Base-by-base conservation (phyloP, 2,113 vertebrate species). In the Mugil cephalus region DNA sequence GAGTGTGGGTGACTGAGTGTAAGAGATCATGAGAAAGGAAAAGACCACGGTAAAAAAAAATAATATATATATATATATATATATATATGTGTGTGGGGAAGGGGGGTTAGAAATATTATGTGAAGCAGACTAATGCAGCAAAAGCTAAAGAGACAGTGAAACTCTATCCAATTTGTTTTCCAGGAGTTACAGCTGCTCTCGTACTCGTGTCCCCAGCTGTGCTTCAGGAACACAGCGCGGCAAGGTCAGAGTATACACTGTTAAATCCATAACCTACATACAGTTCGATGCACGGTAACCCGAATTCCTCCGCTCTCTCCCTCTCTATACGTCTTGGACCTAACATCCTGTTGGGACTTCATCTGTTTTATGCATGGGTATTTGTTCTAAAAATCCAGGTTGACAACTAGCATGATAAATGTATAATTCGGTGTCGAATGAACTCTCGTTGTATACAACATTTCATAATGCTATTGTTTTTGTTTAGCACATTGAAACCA, bases 391-490 rank as follows among this genome's bases (percentile, higher is more conserved):
- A 17, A 2, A 64, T 13, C 19, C 42, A 55, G 11, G 34, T 17
- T 42, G 64, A 76, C 52, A 48, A 24, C 17, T 1, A 10, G 15
- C 13, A 62, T 53, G 42, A 71, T 66, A 65, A 79, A 82, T 65
- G 17, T 52, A 30, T 77, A 69, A 85, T 79, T 75, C 67, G 74
- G 19, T 47, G 56, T 67, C 78, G 59, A 61, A 74, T 39, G 47
- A 83, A 69, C 51, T 55, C 72, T 62, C 48, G 69, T 13, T 45
- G 30, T 74, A 63, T 45, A 50, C 56, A 69, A 60, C 43, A 1
- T 64, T 87, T 75, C 46, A 64, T 68, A 55, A 71, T 24, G 64
- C 54, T 53, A 64, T 53, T 83, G 84, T 75, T 87, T 84, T 54
- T 60, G 68, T 79, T 84, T 55, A 61, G 64, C 58, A 38, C 46